Percentiles rank a stretch among this genome's conserved stretches.
phyloP scores from a whole-genome alignment of 1,140 invertebrate species.

The Eueides isabella region DNA sequence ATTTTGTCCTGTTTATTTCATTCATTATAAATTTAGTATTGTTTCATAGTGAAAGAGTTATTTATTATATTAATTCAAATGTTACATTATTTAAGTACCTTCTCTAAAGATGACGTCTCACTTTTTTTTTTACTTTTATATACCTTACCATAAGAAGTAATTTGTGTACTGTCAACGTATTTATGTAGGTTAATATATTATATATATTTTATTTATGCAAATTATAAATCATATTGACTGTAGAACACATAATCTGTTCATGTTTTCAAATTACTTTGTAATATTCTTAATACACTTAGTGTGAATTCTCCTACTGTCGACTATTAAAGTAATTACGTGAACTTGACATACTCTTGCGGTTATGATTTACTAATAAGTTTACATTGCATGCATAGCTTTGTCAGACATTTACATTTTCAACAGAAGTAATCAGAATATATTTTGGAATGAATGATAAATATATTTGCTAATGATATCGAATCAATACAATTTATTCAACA shows the following conservation, averaged over 20 bases:
- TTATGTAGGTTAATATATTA: too few relatives aligned
- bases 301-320: conserved; percentile 29
- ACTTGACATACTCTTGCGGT: conserved; percentile 28
- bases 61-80: too few relatives aligned
- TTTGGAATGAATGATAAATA: neutral
- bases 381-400: conserved; percentile 36
- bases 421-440: conserved; percentile 6
- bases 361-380: conserved; percentile 36
- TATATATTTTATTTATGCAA: too few relatives aligned
- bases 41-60: neutral
- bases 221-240: too few relatives aligned
- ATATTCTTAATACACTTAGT: conserved; percentile 29
- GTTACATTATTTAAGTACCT: too few relatives aligned
- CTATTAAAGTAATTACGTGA: conserved; percentile 38
- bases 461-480: neutral
- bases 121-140: too few relatives aligned
- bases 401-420: conserved; percentile 30
- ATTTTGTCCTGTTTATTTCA: neutral
- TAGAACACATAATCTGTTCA: neutral
- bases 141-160: too few relatives aligned
- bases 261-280: conserved; percentile 11
- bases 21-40: neutral
- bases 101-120: too few relatives aligned
- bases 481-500: neutral
- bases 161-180: too few relatives aligned